Evolutionary conservation across 2,888 invertebrate genomes (phyloP).

Genomic region (Hyposoter dolosus): DNA sequence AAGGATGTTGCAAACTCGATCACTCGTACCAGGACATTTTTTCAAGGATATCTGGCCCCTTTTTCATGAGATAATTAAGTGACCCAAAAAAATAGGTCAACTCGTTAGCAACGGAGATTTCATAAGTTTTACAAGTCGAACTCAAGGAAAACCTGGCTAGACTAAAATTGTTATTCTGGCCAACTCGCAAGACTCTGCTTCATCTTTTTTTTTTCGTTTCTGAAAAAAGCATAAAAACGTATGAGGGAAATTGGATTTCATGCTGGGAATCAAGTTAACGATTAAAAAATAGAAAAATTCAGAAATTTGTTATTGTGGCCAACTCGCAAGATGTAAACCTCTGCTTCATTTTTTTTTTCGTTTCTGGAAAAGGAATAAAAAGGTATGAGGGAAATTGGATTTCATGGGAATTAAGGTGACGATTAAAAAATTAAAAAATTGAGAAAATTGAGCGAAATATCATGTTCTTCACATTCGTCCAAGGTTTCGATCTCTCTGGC

Average conservation of each 20-base stretch:
- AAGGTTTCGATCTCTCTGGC: too few species aligned
- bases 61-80: background rate
- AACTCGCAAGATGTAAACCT: too few species aligned
- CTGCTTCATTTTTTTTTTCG: too few species aligned
- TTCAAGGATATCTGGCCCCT: constrained; percentile 16
- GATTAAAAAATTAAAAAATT: background rate
- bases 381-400: background rate
- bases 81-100: background rate
- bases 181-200: too few species aligned
- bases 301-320: too few species aligned
- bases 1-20: constrained; percentile 18
- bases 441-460: too few species aligned
- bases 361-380: background rate
- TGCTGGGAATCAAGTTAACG: background rate
- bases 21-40: constrained; percentile 6
- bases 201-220: too few species aligned
- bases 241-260: background rate
- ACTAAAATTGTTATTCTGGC: too few species aligned
- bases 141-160: background rate
- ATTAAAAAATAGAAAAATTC: background rate
- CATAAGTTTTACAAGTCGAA: background rate
- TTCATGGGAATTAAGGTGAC: background rate
- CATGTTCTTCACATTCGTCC: too few species aligned
- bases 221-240: background rate
- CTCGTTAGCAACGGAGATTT: background rate